Percentiles rank a stretch among this genome's conserved stretches.
Evolutionary conservation across 2,113 vertebrate species (phyloP).

Genomic region (Caranx ignobilis): DNA sequence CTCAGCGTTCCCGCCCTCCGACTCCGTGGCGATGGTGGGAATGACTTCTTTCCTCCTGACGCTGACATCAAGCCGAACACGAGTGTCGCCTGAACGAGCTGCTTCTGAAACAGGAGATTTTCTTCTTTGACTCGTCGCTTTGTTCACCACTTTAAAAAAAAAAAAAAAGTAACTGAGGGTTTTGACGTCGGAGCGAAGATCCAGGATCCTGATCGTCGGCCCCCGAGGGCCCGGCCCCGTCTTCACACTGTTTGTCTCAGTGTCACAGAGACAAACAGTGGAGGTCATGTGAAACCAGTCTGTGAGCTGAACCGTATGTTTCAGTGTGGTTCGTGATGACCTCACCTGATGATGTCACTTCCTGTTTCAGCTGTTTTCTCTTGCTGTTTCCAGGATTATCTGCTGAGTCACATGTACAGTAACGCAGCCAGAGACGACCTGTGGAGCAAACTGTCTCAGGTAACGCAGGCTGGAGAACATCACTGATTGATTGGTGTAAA

Average conservation of each 20-base stretch:
- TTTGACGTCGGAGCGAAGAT: neutral
- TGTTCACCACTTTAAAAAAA: constrained; percentile 33
- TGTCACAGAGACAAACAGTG: neutral
- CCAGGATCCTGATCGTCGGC: too few species aligned
- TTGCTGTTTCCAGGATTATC: constrained; percentile 87
- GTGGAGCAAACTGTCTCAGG: constrained; percentile 94
- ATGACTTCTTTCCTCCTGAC: constrained; percentile 5
- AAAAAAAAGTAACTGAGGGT: neutral
- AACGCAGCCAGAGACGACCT: constrained; percentile 95
- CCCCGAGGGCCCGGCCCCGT: too few species aligned
- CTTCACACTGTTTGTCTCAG: too few species aligned
- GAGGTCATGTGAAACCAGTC: too few species aligned
- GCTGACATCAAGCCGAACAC: constrained; percentile 14
- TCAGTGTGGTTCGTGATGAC: too few species aligned
- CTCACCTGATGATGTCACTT: constrained; percentile 1
- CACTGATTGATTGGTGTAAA: neutral
- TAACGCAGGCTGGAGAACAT: constrained; percentile 44
- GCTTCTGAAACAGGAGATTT: neutral
- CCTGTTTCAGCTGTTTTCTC: neutral
- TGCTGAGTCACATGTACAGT: constrained; percentile 95
- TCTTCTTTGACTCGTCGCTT: neutral
- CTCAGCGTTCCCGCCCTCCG: neutral
- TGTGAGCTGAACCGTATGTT: too few species aligned
- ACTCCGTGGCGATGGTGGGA: neutral
- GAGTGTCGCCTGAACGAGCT: neutral